A percentile compares a stretch with the other conserved stretches of the same genome.
Conservation (phyloP, 1,140 invertebrate genomes). For the Drosophila obscura region DNA sequence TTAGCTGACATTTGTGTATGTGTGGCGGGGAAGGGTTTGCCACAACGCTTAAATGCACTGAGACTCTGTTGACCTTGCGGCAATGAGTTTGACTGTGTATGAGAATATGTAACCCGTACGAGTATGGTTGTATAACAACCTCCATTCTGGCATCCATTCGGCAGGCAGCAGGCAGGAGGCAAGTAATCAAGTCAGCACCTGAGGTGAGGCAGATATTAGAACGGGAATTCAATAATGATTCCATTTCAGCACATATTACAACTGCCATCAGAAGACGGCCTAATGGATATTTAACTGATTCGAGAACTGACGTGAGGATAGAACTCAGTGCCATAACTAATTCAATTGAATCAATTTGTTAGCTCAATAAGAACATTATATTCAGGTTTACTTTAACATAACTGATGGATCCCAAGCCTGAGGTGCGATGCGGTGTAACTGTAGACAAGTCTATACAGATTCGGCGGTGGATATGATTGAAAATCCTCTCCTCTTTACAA, state of each 20-base stretch:
- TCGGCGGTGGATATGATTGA: no score
- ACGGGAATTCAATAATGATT: constrained; percentile 38
- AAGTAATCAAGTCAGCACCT: constrained; percentile 42
- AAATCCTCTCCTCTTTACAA: no score
- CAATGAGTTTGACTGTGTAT: constrained; percentile 14
- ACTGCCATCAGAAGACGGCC: background rate
- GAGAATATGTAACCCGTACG: background rate
- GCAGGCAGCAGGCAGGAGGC: background rate
- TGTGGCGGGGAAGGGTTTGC: background rate
- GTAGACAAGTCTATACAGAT: no score
- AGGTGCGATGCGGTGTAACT: no score
- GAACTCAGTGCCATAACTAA: no score
- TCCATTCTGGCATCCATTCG: constrained; percentile 19
- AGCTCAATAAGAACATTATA: no score
- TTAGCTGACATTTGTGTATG: constrained; percentile 30
- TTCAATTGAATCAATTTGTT: no score
- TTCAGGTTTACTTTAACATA: no score
- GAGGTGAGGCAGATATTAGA: constrained; percentile 20
- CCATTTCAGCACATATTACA: constrained; percentile 3
- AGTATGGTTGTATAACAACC: constrained; percentile 24
- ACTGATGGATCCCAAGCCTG: no score
- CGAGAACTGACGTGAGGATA: no score
- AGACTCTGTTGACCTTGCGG: constrained; percentile 66
- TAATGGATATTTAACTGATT: no score
- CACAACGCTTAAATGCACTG: constrained; percentile 62